Evolutionary conservation across 1,140 invertebrate genomes (phyloP), one percentile per base, ranked within the genome.

Genomic region (Drosophila insularis): DNA sequence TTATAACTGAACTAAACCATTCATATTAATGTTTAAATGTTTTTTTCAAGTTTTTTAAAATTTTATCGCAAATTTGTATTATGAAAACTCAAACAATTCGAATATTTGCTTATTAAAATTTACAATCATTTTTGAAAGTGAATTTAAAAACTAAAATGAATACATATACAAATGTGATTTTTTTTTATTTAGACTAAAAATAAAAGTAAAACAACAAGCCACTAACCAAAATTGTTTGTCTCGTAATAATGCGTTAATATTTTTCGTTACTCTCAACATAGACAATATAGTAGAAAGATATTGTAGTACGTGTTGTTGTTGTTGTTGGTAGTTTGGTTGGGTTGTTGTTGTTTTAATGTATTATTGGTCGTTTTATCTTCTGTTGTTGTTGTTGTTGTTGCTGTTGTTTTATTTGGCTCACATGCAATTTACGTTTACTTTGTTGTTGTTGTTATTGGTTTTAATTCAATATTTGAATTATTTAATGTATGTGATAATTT

Each of bases 191-290:
- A 27, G 27, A 5, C 27, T 27, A 23, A 27, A 14, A 58, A 32
- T 14, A 58, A 58, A 23, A 61, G 13, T 35, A 10, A 27, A 27
- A 27, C 27, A 61, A 68, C 60, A 69, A 58, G 67, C 55, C 73
- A 76, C 75, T 78, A 78, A 78, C 75, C 75, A 68, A 70, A 74
- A 71, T 70, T 72, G 31, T 46, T 64, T 76, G 59, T 67, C 55
- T 56, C 31, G 55, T 27, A 56, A 31, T 50, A 50, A 35, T 63
- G 56, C 53, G 66, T 61, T 53, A 66, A 23, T 39, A 37, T 43
- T 62, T 63, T 27, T 63, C 40, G 58, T 35, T 8, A 19, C 59
- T 66, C 59, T 66, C 68, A 63, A 67, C 54, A 60, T 61, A 56
- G 43, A 19, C 43, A 50, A 17, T 50, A 37, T 50, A 19, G 43